Evolutionary conservation across 2,797 vertebrate species (phyloP).

Genomic region (Coracias cyanogaster): DNA sequence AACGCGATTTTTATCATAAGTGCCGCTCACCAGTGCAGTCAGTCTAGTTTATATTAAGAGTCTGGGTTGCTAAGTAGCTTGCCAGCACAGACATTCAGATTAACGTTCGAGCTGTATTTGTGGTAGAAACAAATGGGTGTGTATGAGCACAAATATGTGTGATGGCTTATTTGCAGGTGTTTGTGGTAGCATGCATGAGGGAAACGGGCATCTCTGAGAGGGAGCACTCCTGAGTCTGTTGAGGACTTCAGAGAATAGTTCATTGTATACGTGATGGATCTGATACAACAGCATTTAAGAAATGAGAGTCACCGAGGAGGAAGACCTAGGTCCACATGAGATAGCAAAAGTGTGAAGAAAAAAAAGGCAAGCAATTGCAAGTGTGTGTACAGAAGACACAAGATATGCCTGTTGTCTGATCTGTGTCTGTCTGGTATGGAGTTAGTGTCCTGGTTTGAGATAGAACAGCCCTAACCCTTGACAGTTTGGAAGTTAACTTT

Average conservation of each 20-base stretch:
- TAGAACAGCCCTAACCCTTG: not conserved
- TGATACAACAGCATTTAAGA: not conserved
- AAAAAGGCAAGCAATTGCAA: not conserved
- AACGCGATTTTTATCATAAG: conserved; percentile 29
- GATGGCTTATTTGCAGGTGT: not conserved
- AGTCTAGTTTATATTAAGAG: conserved; percentile 35
- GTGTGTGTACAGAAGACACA: not conserved
- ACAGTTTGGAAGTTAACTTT: not conserved
- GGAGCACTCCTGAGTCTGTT: not conserved
- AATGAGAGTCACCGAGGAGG: not conserved
- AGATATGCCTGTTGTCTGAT: not conserved
- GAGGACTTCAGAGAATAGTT: not conserved
- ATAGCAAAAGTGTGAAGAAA: not conserved
- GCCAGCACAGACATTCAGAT: conserved; percentile 27
- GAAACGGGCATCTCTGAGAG: not conserved
- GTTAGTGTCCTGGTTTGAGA: not conserved
- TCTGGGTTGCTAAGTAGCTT: conserved; percentile 42
- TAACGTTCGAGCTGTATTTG: not conserved
- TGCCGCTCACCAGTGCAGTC: conserved; percentile 53
- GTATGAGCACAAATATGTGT: not conserved
- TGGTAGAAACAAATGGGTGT: not conserved
- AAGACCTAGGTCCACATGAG: not conserved
- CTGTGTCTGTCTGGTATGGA: not conserved
- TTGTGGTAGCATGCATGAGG: not conserved
- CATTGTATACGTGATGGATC: not conserved